Conservation (phyloP, 2,888 invertebrate genomes). For the Tridacna gigas region DNA sequence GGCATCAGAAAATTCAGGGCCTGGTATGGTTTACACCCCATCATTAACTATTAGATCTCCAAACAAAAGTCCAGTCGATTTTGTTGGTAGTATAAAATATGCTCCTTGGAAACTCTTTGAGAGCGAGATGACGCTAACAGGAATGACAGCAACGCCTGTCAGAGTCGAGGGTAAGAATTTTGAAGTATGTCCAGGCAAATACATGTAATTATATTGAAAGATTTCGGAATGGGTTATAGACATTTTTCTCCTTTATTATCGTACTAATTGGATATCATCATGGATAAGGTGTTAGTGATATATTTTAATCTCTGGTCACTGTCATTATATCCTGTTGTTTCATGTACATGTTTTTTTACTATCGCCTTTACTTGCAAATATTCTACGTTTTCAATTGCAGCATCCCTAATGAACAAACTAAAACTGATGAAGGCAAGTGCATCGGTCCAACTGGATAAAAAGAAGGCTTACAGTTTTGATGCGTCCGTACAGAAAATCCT, state of each 20-base stretch:
- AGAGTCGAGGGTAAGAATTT: constrained; percentile 66
- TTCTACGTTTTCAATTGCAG: not conserved
- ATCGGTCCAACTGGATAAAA: constrained; percentile 26
- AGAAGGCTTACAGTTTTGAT: constrained; percentile 59
- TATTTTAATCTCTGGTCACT: too few species aligned
- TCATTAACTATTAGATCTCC: constrained; percentile 51
- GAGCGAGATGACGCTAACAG: constrained; percentile 66
- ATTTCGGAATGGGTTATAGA: too few species aligned
- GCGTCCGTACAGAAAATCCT: constrained; percentile 57
- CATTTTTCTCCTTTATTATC: too few species aligned
- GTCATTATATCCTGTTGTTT: too few species aligned
- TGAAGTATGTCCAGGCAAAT: not conserved
- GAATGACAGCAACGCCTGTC: constrained; percentile 65
- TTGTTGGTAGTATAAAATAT: constrained; percentile 63
- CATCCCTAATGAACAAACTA: constrained; percentile 49
- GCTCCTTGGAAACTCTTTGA: constrained; percentile 63
- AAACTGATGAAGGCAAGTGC: constrained; percentile 56
- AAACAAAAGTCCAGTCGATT: constrained; percentile 37
- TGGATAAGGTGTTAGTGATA: too few species aligned
- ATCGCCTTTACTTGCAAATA: too few species aligned
- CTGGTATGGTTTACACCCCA: constrained; percentile 62
- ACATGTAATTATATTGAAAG: too few species aligned
- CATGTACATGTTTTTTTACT: not conserved
- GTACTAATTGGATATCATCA: too few species aligned
- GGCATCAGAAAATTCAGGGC: constrained; percentile 53